Percentiles rank a stretch among this genome's conserved stretches.
These are phyloP conservation scores for Chionomys nivalis DNA, from an alignment of 2,113 vertebrate species.

Conservation along the genomic window DNA sequence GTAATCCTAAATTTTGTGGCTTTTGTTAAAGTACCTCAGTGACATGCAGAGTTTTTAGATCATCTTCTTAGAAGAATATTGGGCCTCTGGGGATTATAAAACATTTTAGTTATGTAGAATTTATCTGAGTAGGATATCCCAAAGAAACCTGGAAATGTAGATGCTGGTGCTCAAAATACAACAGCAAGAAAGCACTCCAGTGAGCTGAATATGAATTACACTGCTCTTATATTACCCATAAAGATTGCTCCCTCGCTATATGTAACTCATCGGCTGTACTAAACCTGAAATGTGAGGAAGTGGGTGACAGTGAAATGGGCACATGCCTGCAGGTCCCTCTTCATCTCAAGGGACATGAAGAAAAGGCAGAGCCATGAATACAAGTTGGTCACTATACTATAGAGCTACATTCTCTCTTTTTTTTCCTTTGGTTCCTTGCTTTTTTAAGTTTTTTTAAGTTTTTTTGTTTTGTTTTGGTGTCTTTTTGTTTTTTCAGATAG, in stretches of 20 bases:
- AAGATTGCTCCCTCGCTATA: neutral
- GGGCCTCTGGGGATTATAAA: neutral
- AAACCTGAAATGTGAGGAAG: neutral
- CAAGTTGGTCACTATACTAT: neutral
- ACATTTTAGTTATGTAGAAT: conserved; percentile 14
- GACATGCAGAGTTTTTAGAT: neutral
- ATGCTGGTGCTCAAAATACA: neutral
- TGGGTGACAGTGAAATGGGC: neutral
- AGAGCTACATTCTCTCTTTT: neutral
- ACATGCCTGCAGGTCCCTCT: neutral
- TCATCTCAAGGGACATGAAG: neutral
- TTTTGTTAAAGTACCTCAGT: neutral
- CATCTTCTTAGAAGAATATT: neutral
- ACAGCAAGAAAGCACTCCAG: neutral
- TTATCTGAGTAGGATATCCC: neutral
- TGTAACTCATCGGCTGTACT: neutral
- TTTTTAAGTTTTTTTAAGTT: no score
- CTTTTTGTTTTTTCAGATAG: neutral
- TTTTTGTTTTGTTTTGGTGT: no score
- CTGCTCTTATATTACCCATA: neutral
- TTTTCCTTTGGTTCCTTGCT: neutral
- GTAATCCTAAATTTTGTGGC: neutral
- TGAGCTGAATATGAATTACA: neutral
- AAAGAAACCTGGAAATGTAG: neutral
- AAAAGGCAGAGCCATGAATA: neutral